Evolutionary conservation across 2,113 vertebrate genomes (phyloP), one percentile per base, ranked within the genome.

Genomic region (Podiceps cristatus): DNA sequence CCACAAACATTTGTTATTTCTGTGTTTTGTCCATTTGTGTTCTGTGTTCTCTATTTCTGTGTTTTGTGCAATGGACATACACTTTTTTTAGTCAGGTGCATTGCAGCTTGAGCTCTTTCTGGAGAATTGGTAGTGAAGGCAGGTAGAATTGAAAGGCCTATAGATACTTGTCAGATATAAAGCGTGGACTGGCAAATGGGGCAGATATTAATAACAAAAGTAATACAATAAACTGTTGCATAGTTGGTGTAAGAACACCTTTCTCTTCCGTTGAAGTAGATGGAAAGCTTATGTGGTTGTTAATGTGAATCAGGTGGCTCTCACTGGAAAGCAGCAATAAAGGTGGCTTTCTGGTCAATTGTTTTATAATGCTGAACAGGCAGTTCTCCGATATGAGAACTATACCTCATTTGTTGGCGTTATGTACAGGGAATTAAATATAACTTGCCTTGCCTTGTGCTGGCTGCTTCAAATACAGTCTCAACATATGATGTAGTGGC

Each of bases 361-460:
- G 31, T 92, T 88, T 69, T 53, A 64, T 90, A 82, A 88, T 79
- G 62, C 79, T 92, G 69, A 95, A 66, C 55, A 91, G 56, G 31
- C 69, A 85, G 31, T 35, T 95, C 31, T 79, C 40, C 3, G 0
- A 13, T 67, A 56, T 13, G 42, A 42, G 4, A 5, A n/a, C 33
- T 44, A 1, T n/a, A 27, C 40, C 27, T 74, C 14, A 3, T 86
- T 91, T 93, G 42, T 89, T 82, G 19, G 37, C 24, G 58, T 59
- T 75, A 90, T 62, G 49, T 85, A 68, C 29, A 63, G 44, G 50
- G 92, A 97, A 69, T 90, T 85, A 91, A 86, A 82, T 75, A 62
- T 19, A 66, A 52, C 66, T 69, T 87, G 19, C 52, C 28, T 86
- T 86, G 19, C 24, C 28, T 87, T 91, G 80, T 77, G 15, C 64